These are phyloP conservation scores for Corvus moneduloides DNA, from an alignment of 2,113 vertebrate genomes.

Conservation along the genomic window DNA sequence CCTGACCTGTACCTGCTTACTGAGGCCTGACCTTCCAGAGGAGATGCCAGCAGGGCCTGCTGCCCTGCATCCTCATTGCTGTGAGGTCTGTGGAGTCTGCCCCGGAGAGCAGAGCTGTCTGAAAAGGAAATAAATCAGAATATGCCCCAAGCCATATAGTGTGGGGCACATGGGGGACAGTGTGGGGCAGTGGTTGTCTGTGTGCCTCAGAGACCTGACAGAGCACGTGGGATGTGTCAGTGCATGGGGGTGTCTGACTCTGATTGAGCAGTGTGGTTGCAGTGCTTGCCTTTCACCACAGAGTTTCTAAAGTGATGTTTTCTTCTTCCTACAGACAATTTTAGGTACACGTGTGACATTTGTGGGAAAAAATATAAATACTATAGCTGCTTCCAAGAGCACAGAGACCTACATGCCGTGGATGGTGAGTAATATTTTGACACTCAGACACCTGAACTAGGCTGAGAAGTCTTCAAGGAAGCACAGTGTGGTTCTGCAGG, in stretches of 20 bases:
- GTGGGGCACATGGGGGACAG: accelerated
- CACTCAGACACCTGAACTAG: not conserved
- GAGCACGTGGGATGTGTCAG: not conserved
- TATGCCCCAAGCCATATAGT: accelerated
- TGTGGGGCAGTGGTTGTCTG: not conserved
- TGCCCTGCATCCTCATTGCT: not conserved
- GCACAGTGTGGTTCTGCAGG: not conserved
- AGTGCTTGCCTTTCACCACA: not conserved
- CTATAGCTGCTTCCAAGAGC: slow-evolving; percentile 99
- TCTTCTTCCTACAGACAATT: slow-evolving; percentile 82
- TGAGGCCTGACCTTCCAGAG: not conserved
- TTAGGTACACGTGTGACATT: slow-evolving; percentile 98
- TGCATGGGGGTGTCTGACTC: not conserved
- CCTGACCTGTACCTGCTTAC: not conserved
- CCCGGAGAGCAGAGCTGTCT: not conserved
- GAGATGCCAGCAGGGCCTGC: not conserved
- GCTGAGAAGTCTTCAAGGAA: not conserved
- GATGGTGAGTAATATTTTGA: slow-evolving; percentile 83
- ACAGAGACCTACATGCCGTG: slow-evolving; percentile 94
- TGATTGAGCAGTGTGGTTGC: not conserved
- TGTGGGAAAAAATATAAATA: slow-evolving; percentile 99
- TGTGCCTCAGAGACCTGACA: not conserved
- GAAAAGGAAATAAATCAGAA: not conserved
- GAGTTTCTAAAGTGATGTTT: not conserved
- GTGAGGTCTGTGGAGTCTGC: not conserved